phyloP scores from a whole-genome alignment of 1,140 invertebrate species.

The Steinernema khuongi region DNA sequence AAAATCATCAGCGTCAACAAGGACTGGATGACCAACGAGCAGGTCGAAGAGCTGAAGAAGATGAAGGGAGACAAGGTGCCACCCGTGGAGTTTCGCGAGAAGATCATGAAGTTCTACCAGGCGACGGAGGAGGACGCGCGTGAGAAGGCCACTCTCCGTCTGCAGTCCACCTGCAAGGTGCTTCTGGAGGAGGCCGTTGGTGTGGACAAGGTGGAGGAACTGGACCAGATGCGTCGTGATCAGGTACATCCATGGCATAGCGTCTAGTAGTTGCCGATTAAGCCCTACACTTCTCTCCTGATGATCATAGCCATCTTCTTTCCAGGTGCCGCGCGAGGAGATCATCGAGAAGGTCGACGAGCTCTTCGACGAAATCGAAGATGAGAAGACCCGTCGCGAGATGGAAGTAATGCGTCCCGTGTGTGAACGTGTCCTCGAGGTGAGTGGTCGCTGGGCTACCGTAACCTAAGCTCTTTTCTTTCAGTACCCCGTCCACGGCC shows the following conservation, averaged over 20 bases:
- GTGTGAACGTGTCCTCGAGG: neutral
- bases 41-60: neutral
- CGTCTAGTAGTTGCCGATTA: no score
- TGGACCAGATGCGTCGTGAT: neutral
- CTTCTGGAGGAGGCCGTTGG: neutral
- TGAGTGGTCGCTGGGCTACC: neutral
- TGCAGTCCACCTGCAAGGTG: neutral
- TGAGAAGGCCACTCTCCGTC: neutral
- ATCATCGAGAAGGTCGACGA: slow-evolving; percentile 16
- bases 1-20: slow-evolving; percentile 6
- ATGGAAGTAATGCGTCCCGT: slow-evolving; percentile 1
- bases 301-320: neutral
- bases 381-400: neutral
- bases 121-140: neutral
- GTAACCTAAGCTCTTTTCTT: neutral
- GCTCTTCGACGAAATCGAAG: neutral
- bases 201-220: neutral
- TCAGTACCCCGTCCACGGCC: neutral
- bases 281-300: no score
- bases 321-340: neutral
- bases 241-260: no score
- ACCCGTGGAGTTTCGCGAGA: slow-evolving; percentile 3
- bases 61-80: neutral
- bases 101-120: slow-evolving; percentile 8
- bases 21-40: neutral